Evolutionary conservation across 2,797 vertebrate species (phyloP).

Genomic region (Epinephelus coioides): DNA sequence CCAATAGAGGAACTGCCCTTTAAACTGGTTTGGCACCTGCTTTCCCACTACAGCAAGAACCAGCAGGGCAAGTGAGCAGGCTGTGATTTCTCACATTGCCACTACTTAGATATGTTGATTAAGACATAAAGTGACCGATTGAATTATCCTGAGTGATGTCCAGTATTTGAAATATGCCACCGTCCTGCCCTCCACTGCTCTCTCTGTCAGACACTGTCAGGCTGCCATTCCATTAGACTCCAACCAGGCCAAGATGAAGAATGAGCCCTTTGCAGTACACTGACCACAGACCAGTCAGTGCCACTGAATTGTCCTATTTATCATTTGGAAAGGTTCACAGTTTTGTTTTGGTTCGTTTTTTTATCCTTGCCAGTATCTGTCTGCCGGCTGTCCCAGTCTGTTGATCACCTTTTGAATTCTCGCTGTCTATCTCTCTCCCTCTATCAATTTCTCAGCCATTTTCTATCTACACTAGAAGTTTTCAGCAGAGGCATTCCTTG

Average conservation of each 20-base stretch:
- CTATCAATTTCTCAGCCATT: slow-evolving; percentile 1
- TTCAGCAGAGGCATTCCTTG: slow-evolving; percentile 1
- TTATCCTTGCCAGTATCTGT: slow-evolving; percentile 8
- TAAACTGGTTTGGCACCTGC: neutral
- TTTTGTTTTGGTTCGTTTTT: slow-evolving; percentile 6
- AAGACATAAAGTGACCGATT: slow-evolving; percentile 36
- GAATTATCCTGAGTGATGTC: slow-evolving; percentile 44
- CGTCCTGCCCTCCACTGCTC: slow-evolving; percentile 31
- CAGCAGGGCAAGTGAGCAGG: slow-evolving; percentile 5
- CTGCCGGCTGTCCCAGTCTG: slow-evolving; percentile 35
- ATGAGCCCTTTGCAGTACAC: slow-evolving; percentile 53
- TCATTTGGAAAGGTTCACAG: slow-evolving; percentile 52
- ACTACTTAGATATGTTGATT: slow-evolving; percentile 42
- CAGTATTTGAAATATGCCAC: slow-evolving; percentile 53
- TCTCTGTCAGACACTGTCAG: slow-evolving; percentile 57
- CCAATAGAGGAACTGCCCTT: neutral
- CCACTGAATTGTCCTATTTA: slow-evolving; percentile 50
- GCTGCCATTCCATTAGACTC: slow-evolving; percentile 58
- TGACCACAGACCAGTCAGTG: slow-evolving; percentile 55
- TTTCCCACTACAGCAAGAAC: neutral
- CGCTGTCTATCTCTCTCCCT: neutral
- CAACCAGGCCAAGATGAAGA: slow-evolving; percentile 60
- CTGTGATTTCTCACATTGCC: neutral
- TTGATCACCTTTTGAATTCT: slow-evolving; percentile 18
- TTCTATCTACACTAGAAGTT: neutral